Evolutionary conservation across 2,797 vertebrate genomes (phyloP), one percentile per base, ranked within the genome.

Genomic region (Propithecus deckenii): DNA sequence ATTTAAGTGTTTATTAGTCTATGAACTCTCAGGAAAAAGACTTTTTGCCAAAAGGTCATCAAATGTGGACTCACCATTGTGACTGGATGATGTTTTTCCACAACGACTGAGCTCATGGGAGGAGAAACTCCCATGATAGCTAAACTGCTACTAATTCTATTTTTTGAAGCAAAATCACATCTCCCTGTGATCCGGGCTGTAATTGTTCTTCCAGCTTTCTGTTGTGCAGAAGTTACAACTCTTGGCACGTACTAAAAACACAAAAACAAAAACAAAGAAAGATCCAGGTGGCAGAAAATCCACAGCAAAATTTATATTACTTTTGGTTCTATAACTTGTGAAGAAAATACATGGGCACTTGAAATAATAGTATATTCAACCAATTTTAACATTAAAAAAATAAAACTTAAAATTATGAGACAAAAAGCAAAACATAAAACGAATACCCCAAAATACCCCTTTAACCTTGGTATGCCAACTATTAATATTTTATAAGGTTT

Each of bases 41-140:
- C 15, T 63, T 72, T 86, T 41, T 81, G 71, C 80, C 57, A 90
- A 74, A 76, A 97, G 25, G 52, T 78, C 43, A 81, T 71, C 32
- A 83, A 72, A 94, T 32, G 38, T 50, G 65, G 61, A 98, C 98
- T 95, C 98, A 99, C 99, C 99, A 99, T 99, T 96, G 99, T 99
- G 86, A 99, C 98, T 12, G 99, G 99, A 97, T 99, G 99, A 97
- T 99, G 99, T 86, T 99, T 99, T 98, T 99, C 99, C 76, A 99
- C 99, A 71, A 99, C 96, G 43, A 99, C 98, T 14, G 99, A 99
- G 98, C 99, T 99, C 99, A 99, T 99, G 78, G 99, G 99, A 41
- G 99, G 99, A 96, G 98, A 98, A 97, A 99, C 99, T 46, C 99
- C 99, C 99, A 99, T 99, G 96, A 99, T 99, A 30, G 99, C 98